Conservation (phyloP, 2,888 invertebrate species). For the Pharmacophagus antenor region DNA sequence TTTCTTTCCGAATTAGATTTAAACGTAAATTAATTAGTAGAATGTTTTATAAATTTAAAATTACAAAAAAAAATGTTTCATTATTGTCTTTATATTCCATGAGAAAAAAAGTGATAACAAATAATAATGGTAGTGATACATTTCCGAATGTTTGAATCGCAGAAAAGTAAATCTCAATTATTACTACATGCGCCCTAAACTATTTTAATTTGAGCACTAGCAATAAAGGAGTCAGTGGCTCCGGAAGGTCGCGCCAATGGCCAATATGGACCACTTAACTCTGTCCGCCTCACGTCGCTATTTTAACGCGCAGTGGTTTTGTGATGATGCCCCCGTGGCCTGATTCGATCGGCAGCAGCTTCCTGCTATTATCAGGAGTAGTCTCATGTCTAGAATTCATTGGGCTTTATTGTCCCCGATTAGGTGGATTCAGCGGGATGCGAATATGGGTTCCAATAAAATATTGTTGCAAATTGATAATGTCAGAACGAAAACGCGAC, state of each 20-base stretch:
- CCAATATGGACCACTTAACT: constrained; percentile 20
- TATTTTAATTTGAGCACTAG: constrained; percentile 7
- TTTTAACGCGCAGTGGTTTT: constrained; percentile 15
- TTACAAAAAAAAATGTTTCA: too few relatives aligned
- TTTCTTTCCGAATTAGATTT: too few relatives aligned
- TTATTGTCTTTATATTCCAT: too few relatives aligned
- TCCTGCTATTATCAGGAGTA: constrained; percentile 18
- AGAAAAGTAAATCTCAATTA: constrained; percentile 10
- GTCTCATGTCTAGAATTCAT: constrained; percentile 4
- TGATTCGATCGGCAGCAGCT: constrained; percentile 4
- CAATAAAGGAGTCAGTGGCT: constrained; percentile 23
- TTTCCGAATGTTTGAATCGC: background rate
- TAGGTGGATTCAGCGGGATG: background rate
- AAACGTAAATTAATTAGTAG: too few relatives aligned
- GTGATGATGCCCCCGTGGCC: constrained; percentile 22
- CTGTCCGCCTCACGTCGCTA: constrained; percentile 6
- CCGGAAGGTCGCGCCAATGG: constrained; percentile 24
- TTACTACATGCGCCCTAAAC: background rate
- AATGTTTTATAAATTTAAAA: too few relatives aligned
- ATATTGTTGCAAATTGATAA: background rate
- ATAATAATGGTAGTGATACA: background rate
- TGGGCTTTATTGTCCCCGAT: constrained; percentile 5
- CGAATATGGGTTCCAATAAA: background rate
- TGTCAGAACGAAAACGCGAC: background rate
- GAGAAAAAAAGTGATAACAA: too few relatives aligned